Base-by-base conservation (phyloP, 2,113 vertebrate genomes). In the Astur gentilis region DNA sequence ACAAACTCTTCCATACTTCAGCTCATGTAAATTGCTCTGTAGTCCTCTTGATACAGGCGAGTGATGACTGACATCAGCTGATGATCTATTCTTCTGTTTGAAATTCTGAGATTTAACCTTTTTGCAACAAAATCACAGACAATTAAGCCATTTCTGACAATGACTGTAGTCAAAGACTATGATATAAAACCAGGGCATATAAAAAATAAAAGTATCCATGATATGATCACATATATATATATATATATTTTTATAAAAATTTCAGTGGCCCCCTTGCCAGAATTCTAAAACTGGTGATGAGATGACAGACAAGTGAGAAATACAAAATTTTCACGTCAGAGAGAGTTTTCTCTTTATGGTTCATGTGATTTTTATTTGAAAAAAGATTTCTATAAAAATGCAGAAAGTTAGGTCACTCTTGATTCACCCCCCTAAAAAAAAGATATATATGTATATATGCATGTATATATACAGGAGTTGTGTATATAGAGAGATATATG, bases 41-140 rank as follows among this genome's bases (percentile, higher is more conserved):
- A 34, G 47, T 23, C 32, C 61, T 87, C 64, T 54, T 36, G 16
- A 22, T 55, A 9, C 11, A 10, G 26, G 22, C 21, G 36, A 66
- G 10, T 32, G 85, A 60, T 29, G 49, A 16, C 22, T 76, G 70
- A 23, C 21, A 57, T 9, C 50, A 58, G 13, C 1, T 66, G 64
- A 65, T 32, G 15, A 88, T 87, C 91, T 95, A 78, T n/a, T 78
- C 34, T 47, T 54, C 44, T 34, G 11, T 34, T 82, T 85, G n/a
- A 13, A 23, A 29, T 70, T 79, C 54, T 73, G 58, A 69, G 10
- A 57, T 55, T 60, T 52, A 42, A 64, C 2, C 0, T 31, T 75
- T 77, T 70, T 44, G 61, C 52, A 44, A 14, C 20, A 54, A 85
- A 79, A 79, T n/a, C 44, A 27, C 11, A 42, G 9, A 0, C 1